Evolutionary conservation across 35 echinoderm and acorn worm genomes (phyloP).

Genomic region (Heliocidaris tuberculata): DNA sequence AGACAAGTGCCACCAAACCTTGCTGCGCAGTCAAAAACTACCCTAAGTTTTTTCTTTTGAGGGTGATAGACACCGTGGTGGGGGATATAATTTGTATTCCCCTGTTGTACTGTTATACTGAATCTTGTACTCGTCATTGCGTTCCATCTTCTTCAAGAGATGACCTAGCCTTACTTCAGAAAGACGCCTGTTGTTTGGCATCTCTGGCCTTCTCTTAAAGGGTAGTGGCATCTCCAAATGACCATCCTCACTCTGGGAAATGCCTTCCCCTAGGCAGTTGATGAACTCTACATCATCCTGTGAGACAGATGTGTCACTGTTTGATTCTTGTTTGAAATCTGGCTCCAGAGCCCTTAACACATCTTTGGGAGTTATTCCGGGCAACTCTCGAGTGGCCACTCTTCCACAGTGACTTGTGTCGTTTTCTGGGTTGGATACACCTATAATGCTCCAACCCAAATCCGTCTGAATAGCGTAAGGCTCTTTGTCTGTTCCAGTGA

Average conservation of each 20-base stretch:
- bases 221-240: slow-evolving; percentile 54
- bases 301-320: slow-evolving; percentile 1
- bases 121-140: slow-evolving; percentile 18
- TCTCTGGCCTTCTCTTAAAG: not conserved
- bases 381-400: not conserved
- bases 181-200: slow-evolving; percentile 59
- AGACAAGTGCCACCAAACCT: slow-evolving; percentile 42
- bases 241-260: not conserved
- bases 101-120: slow-evolving; percentile 35
- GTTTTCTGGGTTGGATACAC: not conserved
- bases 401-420: slow-evolving; percentile 26
- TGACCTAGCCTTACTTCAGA: slow-evolving; percentile 28
- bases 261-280: not conserved
- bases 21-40: slow-evolving; percentile 54
- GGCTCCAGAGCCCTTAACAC: slow-evolving; percentile 15
- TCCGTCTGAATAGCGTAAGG: slow-evolving; percentile 44
- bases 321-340: not conserved
- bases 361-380: slow-evolving; percentile 37
- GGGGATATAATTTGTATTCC: slow-evolving; percentile 51
- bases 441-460: slow-evolving; percentile 50
- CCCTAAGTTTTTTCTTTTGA: slow-evolving; percentile 36
- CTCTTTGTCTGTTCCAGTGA: not conserved
- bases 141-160: slow-evolving; percentile 55
- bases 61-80: slow-evolving; percentile 45
- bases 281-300: slow-evolving; percentile 45